These are phyloP conservation scores for Mastomys natalensis DNA, from an alignment of 2,113 vertebrate genomes.

Conservation along the genomic window DNA sequence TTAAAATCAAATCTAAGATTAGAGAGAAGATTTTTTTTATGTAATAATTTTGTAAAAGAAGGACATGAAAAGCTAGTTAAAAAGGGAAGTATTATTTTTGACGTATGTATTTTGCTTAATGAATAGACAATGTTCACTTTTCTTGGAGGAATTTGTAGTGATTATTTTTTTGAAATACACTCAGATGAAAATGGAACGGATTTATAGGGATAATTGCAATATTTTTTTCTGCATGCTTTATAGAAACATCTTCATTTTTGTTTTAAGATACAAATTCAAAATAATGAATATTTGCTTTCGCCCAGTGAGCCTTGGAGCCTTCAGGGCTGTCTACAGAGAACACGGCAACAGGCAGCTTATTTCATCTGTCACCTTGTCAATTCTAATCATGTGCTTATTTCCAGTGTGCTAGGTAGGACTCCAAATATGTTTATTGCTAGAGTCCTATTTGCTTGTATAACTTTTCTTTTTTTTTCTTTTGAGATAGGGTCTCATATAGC, in stretches of 20 bases:
- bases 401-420: background rate
- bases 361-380: background rate
- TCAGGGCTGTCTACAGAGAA: background rate
- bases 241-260: background rate
- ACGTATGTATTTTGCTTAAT: slow-evolving; percentile 9
- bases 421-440: background rate
- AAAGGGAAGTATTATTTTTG: slow-evolving; percentile 4
- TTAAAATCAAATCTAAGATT: slow-evolving; percentile 36
- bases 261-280: slow-evolving; percentile 34
- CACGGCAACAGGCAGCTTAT: background rate
- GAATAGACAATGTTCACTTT: slow-evolving; percentile 49
- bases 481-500: background rate
- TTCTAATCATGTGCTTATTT: slow-evolving; percentile 18
- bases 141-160: background rate
- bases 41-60: slow-evolving; percentile 71
- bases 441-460: background rate
- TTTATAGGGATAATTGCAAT: background rate
- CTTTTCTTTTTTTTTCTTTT: background rate
- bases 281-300: background rate
- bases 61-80: slow-evolving; percentile 55
- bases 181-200: slow-evolving; percentile 62
- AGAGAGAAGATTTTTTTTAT: slow-evolving; percentile 53
- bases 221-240: background rate
- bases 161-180: background rate
- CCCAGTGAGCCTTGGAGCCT: background rate